These are phyloP conservation scores for Andrena fulva DNA, from an alignment of 2,888 invertebrate species.

Conservation along the genomic window DNA sequence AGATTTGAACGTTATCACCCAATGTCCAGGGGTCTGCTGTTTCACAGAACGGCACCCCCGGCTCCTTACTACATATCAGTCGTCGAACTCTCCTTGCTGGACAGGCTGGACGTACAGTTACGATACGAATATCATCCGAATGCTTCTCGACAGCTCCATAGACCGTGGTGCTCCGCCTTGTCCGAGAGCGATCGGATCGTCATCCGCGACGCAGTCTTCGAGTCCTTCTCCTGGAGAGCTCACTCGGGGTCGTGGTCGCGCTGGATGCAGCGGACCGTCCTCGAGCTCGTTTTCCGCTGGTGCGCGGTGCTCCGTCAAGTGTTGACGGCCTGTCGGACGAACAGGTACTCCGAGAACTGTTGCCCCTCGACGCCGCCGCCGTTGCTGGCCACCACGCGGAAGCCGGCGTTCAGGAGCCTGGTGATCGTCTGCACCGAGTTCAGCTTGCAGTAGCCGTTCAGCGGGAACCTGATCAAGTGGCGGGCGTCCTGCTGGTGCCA, in stretches of 20 bases:
- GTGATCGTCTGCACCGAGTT: slow-evolving; percentile 96
- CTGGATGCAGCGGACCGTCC: slow-evolving; percentile 60
- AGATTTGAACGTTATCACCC: too few species aligned
- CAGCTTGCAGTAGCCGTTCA: slow-evolving; percentile 95
- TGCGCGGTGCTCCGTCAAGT: slow-evolving; percentile 77
- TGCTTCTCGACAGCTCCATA: background rate
- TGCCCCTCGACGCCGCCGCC: slow-evolving; percentile 95
- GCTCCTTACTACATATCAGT: background rate
- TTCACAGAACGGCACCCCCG: background rate
- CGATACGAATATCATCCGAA: background rate
- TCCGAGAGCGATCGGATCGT: slow-evolving; percentile 29
- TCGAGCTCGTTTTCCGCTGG: slow-evolving; percentile 67
- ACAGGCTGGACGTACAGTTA: background rate
- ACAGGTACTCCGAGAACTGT: slow-evolving; percentile 95
- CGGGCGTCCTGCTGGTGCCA: slow-evolving; percentile 94
- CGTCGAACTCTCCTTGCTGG: background rate
- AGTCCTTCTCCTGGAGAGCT: slow-evolving; percentile 61
- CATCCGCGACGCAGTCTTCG: slow-evolving; percentile 64
- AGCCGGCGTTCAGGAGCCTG: slow-evolving; percentile 91
- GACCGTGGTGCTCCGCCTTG: slow-evolving; percentile 6
- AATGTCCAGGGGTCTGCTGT: too few species aligned
- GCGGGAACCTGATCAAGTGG: slow-evolving; percentile 93
- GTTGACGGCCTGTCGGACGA: slow-evolving; percentile 87
- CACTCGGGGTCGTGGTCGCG: slow-evolving; percentile 70
- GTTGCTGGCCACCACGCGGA: slow-evolving; percentile 92